Evolutionary conservation across 2,888 invertebrate species (phyloP), one percentile per base, ranked within the genome.

Genomic region (Gnatocerus cornutus): DNA sequence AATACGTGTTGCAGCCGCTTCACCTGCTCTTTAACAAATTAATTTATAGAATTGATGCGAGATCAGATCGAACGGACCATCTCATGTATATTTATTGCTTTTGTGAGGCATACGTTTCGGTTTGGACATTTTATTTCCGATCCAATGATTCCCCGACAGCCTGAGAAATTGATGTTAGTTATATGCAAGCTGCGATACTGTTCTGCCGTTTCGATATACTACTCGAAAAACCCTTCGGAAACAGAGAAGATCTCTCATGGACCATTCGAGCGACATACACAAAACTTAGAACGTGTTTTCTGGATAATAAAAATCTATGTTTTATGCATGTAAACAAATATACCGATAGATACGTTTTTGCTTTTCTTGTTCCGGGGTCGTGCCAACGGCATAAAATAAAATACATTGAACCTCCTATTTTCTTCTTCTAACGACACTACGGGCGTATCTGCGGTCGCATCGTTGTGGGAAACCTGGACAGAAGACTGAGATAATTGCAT

Each of bases 131-230:
- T 74, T 75, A 76, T 76, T 75, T 76, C 74, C 76, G 74, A 76
- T 74, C 74, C 73, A 76, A 74, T 76, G 76, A 76, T 75, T 76
- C 74, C 66, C 61, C 69, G 76, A 75, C 76, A 74, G 76, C 72
- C 73, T 75, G 76, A 76, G 74, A 76, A 76, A 76, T 76, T 76
- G 76, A 76, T 76, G 76, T 76, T 74, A 72, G 76, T 73, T 76
- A 74, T 74, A 73, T 76, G 74, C 74, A 75, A 73, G 75, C 66
- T 58, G 70, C 56, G 67, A 66, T 55, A 66, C 69, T 53, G 45
- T 52, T 48, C 46, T 27, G 39, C 39, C 37, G 30, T 30, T 50
- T 39, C 37, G 39, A 39, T 30, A 62, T 48, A 39, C n/a, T 46
- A 46, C 16, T 50, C 46, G 58, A 58, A 48, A 45, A 55, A 53